A percentile compares a stretch with the other conserved stretches of the same genome.
Evolutionary conservation across 2,113 vertebrate species (phyloP).

Genomic region (Austrofundulus limnaeus): DNA sequence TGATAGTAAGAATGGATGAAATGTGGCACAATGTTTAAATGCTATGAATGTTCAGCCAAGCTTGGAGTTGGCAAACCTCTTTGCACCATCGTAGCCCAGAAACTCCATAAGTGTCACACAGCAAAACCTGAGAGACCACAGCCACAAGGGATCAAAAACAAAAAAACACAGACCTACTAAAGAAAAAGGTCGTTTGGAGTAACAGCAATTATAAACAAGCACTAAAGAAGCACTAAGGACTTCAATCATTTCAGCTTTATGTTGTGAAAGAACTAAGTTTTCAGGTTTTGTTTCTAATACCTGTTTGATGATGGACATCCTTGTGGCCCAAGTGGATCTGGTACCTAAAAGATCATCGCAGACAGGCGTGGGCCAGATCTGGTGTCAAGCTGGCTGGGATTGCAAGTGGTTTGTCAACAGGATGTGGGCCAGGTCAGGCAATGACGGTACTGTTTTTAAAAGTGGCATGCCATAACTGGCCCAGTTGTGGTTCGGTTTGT

Average conservation of each 20-base stretch:
- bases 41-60: conserved; percentile 14
- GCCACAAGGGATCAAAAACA: not conserved
- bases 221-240: not conserved
- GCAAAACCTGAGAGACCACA: not conserved
- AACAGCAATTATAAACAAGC: not conserved
- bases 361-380: no score
- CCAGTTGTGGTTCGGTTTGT: no score
- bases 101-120: not conserved
- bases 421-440: no score
- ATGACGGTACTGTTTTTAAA: no score
- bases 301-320: not conserved
- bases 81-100: not conserved
- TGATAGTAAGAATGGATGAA: not conserved
- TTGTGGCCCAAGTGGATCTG: not conserved
- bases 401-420: no score
- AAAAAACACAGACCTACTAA: not conserved
- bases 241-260: not conserved
- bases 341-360: not conserved
- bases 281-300: not conserved
- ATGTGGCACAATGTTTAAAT: conserved; percentile 27
- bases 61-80: not conserved
- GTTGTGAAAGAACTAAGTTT: not conserved
- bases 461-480: no score
- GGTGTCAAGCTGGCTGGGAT: no score
- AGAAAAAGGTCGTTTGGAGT: conserved; percentile 8